Evolutionary conservation across 2,113 vertebrate species (phyloP), one percentile per base, ranked within the genome.

Genomic region (Stomatorhinus ivindoensis): DNA sequence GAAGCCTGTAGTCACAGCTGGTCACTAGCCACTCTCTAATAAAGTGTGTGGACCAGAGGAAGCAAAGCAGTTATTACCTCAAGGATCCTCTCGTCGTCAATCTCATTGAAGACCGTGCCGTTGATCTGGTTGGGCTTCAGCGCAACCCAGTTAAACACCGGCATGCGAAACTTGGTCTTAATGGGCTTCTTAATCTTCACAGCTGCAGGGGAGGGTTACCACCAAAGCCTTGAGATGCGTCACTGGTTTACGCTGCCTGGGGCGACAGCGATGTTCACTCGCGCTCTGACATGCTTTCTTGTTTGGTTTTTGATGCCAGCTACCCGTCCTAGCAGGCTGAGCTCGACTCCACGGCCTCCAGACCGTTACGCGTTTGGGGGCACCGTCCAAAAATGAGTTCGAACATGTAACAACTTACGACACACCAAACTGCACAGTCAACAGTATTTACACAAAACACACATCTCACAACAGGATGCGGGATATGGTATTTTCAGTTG

Each of bases 111-210:
- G 89, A 99, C 97, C 0, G 98, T 99, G 82, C 98, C 98, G 11
- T 99, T 99, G 94, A 99, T 99, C 95, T 99, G 98, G 95, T 98
- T 99, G 55, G 98, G 98, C 90, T 99, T 99, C 90, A 99, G 95
- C 10, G 98, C 98, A 0, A 99, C 98, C 98, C 98, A 99, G 95
- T 99, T 99, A 94, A 99, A 96, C 3, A 99, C 98, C 0, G 98
- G 98, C 98, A 99, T 97, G 91, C 98, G 94, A 94, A 99, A 99
- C 94, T 99, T 99, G 4, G 98, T 99, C 96, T 99, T 99, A 95
- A 99, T 99, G 0, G 98, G 98, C 94, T 99, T 99, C 96, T 99
- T 99, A 92, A 99, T 99, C 94, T 99, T 99, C 93, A 99, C 98
- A 84, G 98, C 98, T 99, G 91, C 7, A 93, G 39, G 91, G 19